Evolutionary conservation across 2,888 invertebrate species (phyloP), one percentile per base, ranked within the genome.

Genomic region (Trissolcus brochymenae): DNA sequence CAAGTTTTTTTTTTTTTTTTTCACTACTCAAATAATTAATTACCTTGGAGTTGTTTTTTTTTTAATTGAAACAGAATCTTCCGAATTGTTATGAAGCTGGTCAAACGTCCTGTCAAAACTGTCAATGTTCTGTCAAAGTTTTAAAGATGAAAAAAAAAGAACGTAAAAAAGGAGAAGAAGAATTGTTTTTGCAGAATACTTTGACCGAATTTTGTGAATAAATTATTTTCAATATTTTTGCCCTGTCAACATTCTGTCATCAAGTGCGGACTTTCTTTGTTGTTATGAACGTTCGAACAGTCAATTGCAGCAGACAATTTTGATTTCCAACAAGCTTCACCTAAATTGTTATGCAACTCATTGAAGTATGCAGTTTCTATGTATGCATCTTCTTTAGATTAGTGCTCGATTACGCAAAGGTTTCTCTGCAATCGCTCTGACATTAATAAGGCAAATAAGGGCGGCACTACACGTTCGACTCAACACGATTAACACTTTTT

Each of bases 341-440:
- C 51, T 35, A 9, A 35, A 35, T 35, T 35, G 35, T 76, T 64
- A 41, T 41, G 65, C 70, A 76, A 70, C 35, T 16, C 59, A 76
- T 60, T 59, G 43, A 65, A 70, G 50, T 60, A 60, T 55, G 59
- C 49, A 21, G 53, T 70, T 76, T 70, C 75, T 64, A 70, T 55
- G 60, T 70, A 59, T 76, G 75, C 65, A 70, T 76, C 75, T 54
- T 65, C 75, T 65, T 70, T 17, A 55, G 65, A 64, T 64, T 51
- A 35, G 64, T 61, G 9, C 65, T 62, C 17, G 53, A 40, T 75
- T 75, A 62, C 75, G 75, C 75, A 75, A 75, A 75, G 57, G 46
- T 75, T 75, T n/a, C 68, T 59, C 75, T 64, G 68, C 75, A 75
- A 64, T 68, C 64, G 55, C 64, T 55, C 59, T 75, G 75, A 75